Evolutionary conservation across 2,797 vertebrate species (phyloP).

Genomic region (Darevskia mixta): DNA sequence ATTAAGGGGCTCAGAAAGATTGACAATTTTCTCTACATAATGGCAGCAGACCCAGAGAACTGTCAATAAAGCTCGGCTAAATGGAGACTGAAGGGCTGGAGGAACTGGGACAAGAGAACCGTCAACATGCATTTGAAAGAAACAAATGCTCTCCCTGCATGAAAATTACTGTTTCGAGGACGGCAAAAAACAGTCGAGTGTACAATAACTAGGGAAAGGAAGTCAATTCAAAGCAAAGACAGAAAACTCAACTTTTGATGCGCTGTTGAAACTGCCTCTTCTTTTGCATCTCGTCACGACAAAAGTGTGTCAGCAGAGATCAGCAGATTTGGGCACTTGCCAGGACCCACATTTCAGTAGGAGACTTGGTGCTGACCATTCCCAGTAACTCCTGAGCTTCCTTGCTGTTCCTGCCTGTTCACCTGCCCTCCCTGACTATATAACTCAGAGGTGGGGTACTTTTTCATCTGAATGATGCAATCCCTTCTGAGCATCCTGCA

Average conservation of each 20-base stretch:
- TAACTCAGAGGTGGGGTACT: too few species aligned
- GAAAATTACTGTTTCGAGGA: not conserved
- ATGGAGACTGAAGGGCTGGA: not conserved
- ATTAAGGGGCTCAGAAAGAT: not conserved
- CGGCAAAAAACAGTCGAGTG: too few species aligned
- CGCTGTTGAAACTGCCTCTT: not conserved
- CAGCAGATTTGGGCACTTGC: not conserved
- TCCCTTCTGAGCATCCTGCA: too few species aligned
- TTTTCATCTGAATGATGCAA: too few species aligned
- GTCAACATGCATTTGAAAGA: constrained; percentile 11
- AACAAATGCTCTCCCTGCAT: not conserved
- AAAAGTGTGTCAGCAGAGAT: too few species aligned
- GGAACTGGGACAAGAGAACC: not conserved
- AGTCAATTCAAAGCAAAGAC: not conserved
- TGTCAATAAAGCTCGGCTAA: constrained; percentile 7
- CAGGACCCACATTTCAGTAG: not conserved
- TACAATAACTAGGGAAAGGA: not conserved
- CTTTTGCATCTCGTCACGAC: too few species aligned
- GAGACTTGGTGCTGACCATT: too few species aligned
- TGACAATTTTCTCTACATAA: constrained; percentile 2
- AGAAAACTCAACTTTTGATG: not conserved
- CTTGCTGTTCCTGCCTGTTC: too few species aligned
- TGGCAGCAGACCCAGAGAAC: not conserved
- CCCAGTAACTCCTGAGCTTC: too few species aligned
- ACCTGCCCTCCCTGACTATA: too few species aligned